Evolutionary conservation across 2,888 invertebrate genomes (phyloP).

Genomic region (Drosophila setosimentum): DNA sequence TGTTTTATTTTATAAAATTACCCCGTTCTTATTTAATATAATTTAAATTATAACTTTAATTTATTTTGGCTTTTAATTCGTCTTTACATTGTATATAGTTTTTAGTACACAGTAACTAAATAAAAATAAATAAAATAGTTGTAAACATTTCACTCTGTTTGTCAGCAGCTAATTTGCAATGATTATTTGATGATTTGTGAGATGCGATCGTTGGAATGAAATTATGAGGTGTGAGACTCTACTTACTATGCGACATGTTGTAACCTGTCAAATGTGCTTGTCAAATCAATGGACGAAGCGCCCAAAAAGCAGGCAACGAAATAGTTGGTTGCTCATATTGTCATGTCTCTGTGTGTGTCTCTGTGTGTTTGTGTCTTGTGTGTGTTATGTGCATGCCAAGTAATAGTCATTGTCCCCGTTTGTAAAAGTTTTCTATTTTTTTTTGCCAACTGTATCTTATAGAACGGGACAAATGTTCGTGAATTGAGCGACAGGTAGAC

Average conservation of each 20-base stretch:
- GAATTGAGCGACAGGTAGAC: constrained; percentile 54
- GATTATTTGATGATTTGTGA: constrained; percentile 26
- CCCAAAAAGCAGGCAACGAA: constrained; percentile 43
- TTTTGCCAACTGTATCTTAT: constrained; percentile 20
- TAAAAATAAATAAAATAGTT: constrained; percentile 7
- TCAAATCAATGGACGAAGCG: constrained; percentile 38
- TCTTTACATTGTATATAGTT: not conserved
- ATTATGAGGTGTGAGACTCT: constrained; percentile 51
- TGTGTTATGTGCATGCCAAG: constrained; percentile 45
- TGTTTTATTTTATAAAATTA: not conserved
- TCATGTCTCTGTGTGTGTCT: constrained; percentile 19
- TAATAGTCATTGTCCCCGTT: constrained; percentile 43
- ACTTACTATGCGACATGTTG: constrained; percentile 43
- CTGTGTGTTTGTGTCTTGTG: constrained; percentile 20
- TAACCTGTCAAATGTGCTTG: constrained; percentile 50
- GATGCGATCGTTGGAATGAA: constrained; percentile 38
- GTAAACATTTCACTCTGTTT: constrained; percentile 2
- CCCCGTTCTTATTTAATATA: not conserved
- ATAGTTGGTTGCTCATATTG: constrained; percentile 30
- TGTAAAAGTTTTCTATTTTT: constrained; percentile 25
- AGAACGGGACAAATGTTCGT: constrained; percentile 21
- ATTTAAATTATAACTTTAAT: not conserved
- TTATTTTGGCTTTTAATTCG: not conserved
- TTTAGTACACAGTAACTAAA: not conserved
- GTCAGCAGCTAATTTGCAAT: constrained; percentile 16